Base-by-base conservation (phyloP, 2,113 vertebrate species). In the Sula dactylatra region DNA sequence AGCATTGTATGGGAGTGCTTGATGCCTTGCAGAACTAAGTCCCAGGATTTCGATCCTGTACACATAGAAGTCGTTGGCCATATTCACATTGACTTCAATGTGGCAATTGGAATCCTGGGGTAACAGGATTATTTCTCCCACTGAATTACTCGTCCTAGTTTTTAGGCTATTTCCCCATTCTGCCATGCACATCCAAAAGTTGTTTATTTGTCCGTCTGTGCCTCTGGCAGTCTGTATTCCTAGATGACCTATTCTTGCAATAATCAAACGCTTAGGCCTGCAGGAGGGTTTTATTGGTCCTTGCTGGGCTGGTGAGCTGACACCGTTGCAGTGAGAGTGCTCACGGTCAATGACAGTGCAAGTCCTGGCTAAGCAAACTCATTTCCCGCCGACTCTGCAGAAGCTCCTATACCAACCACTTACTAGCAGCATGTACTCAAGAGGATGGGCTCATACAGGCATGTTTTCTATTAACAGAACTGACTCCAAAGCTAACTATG, bases 241-340 rank as follows among this genome's bases (percentile, higher is more conserved):
- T 86, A 47, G 54, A 45, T 89, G 89, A 94, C 72, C 81, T 76
- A 45, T 50, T 96, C 94, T 86, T 95, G 83, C 94, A 88, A 45
- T 80, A 86, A 44, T 64, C 29, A 38, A 78, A 42, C 25, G 86
- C 83, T 71, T 20, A 21, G 67, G 86, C 27, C n/a, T 62, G 61
- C 86, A 58, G 73, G 32, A 16, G 50, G 67, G 21, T 67, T 86
- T 81, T 54, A 83, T 54, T 95, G 64, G 89, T 54, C 55, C 83
- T 70, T 27, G 47, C 83, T 65, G 64, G 29, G 42, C 54, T 86
- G 61, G 32, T 22, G 79, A 24, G 52, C 47, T 91, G 89, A 82
- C 87, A 79, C 81, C 42, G 18, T 16, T 20, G 91, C 61, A 71
- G 73, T 64, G 72, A 96, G 61, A 82, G 84, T 18, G 26, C 89